Conservation (phyloP, 1,140 invertebrate species). For the Bombus impatiens region DNA sequence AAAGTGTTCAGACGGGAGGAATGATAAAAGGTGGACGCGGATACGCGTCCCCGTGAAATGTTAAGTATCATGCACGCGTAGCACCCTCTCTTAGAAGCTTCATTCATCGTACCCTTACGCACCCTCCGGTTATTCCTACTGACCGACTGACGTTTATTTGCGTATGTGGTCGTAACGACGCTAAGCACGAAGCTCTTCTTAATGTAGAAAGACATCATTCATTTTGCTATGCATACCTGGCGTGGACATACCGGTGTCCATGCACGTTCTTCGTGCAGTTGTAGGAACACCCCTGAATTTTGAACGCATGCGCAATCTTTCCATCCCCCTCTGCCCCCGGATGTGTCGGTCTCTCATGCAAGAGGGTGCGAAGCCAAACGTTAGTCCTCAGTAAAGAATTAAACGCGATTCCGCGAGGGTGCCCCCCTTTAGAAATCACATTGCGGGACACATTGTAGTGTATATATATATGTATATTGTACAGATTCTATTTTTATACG, state of each 20-base stretch:
- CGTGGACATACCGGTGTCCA: neutral
- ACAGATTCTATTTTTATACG: constrained; percentile 72
- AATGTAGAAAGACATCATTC: constrained; percentile 27
- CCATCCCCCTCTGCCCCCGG: constrained; percentile 23
- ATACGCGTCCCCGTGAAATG: neutral
- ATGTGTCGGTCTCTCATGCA: neutral
- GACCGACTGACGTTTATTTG: constrained; percentile 46
- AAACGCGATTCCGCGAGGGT: constrained; percentile 69
- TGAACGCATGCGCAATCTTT: constrained; percentile 64
- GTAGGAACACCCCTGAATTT: neutral
- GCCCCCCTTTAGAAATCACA: constrained; percentile 47
- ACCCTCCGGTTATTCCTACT: constrained; percentile 47
- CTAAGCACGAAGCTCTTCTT: neutral
- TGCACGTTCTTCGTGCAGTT: constrained; percentile 19
- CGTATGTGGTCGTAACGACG: neutral
- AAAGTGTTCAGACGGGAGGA: neutral
- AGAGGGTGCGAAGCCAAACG: constrained; percentile 66
- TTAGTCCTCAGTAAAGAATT: constrained; percentile 68
- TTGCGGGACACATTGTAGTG: constrained; percentile 40
- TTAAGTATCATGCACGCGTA: constrained; percentile 27
- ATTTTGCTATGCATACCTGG: neutral
- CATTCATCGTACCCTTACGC: constrained; percentile 41
- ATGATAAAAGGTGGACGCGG: neutral
- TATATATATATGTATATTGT: constrained; percentile 25
- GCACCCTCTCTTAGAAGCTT: constrained; percentile 9